Base-by-base conservation (phyloP, 2,113 vertebrate genomes). In the Vulpes lagopus region DNA sequence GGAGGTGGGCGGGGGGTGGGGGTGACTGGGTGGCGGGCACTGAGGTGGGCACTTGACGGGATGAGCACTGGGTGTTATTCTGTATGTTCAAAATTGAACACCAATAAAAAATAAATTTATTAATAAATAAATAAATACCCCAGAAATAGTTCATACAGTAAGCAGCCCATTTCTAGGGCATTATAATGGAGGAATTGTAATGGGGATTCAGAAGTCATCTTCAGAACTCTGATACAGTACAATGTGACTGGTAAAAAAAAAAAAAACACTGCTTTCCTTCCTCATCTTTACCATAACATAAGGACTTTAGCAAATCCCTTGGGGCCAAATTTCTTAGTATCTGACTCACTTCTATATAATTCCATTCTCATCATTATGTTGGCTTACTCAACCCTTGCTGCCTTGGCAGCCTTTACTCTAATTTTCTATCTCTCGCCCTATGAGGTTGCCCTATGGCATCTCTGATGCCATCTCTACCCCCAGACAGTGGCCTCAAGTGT, bases 331-430 rank as follows among this genome's bases (percentile, higher is more conserved):
- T 59, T 51, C 8, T 65, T 89, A 32, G 20, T 60, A 12, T 80
- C 62, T 94, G 55, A 64, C 43, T 89, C 25, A 60, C 55, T 87
- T 87, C 38, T 76, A 35, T 95, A 17, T 95, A 69, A 71, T 51
- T 67, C 23, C 17, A 2, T 78, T 94, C 83, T 93, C 16, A 32
- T 92, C 43, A 20, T 64, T 38, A n/a, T 67, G 12, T 79, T 43
- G 16, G 43, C 62, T 84, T 38, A 55, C 35, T 88, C 30, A 91
- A 20, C 89, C 73, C 90, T 49, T 88, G 43, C 7, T 93, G 49
- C 62, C 14, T 83, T 90, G 89, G 32, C 17, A 49, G 10, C 81
- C 11, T 9, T 85, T 12, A 35, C 25, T 67, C n/a, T 73, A 1
- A 78, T 82, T 82, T 81, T 82, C 55, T 94, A 8, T 90, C 65